phyloP scores from a whole-genome alignment of 2,113 vertebrate species.

The Empidonax alnorum region DNA sequence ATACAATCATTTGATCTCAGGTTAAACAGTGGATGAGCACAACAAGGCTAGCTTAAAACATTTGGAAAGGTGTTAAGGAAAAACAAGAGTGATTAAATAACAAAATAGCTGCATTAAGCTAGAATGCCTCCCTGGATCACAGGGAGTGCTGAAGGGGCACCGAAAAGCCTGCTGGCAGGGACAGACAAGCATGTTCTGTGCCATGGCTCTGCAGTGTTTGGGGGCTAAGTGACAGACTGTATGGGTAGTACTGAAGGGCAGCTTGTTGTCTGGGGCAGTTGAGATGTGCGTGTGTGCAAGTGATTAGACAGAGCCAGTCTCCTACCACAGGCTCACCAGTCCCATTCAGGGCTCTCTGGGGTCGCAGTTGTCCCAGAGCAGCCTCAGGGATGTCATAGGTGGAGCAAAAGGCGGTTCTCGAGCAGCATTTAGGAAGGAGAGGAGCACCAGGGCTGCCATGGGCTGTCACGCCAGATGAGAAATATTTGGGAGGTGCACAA shows the following conservation, averaged over 20 bases:
- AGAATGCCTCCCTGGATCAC: not conserved
- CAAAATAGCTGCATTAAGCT: slow-evolving; percentile 31
- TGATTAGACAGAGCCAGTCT: not conserved
- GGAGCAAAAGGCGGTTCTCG: not conserved
- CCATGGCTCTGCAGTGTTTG: not conserved
- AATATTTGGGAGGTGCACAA: not conserved
- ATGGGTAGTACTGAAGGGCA: not conserved
- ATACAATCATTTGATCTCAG: slow-evolving; percentile 22
- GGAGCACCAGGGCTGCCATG: not conserved
- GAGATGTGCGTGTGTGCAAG: not conserved
- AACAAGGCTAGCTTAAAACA: slow-evolving; percentile 53
- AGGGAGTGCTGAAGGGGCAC: not conserved
- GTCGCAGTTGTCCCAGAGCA: not conserved
- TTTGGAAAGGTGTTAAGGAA: slow-evolving; percentile 52
- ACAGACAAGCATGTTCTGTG: accelerated
- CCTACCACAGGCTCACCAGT: not conserved
- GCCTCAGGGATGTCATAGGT: not conserved
- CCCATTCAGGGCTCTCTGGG: not conserved
- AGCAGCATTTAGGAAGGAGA: not conserved
- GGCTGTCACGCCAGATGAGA: not conserved
- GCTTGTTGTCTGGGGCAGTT: not conserved
- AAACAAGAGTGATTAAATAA: slow-evolving; percentile 18
- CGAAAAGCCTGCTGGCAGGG: not conserved
- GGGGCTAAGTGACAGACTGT: not conserved
- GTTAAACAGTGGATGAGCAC: slow-evolving; percentile 21